Evolutionary conservation across 2,113 vertebrate species (phyloP).

Genomic region (Lasiurus borealis): DNA sequence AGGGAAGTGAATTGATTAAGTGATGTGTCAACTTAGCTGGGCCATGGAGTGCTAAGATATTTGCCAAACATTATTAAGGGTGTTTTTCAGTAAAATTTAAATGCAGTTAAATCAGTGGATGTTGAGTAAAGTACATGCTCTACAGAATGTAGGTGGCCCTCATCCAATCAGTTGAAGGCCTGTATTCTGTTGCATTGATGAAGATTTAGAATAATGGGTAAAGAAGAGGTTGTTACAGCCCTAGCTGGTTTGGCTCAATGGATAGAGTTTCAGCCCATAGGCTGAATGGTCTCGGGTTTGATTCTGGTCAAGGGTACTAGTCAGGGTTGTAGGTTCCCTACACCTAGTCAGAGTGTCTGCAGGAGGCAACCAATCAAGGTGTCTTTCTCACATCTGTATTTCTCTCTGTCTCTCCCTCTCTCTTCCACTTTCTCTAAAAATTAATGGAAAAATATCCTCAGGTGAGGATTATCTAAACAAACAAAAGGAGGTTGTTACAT

Average conservation of each 20-base stretch:
- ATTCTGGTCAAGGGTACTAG: too few relatives aligned
- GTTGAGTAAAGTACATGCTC: neutral
- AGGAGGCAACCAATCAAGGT: too few relatives aligned
- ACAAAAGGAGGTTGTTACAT: neutral
- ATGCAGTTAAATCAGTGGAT: neutral
- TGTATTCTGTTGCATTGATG: neutral
- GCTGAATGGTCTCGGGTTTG: too few relatives aligned
- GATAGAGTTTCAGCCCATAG: too few relatives aligned
- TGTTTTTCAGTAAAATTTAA: neutral
- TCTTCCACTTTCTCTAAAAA: too few relatives aligned
- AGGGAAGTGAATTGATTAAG: neutral
- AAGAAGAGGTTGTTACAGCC: neutral
- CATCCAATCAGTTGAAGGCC: neutral
- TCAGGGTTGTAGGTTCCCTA: too few relatives aligned
- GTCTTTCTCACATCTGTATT: too few relatives aligned
- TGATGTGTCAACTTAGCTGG: neutral
- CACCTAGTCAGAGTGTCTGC: too few relatives aligned
- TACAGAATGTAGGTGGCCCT: neutral
- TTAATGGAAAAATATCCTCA: too few relatives aligned
- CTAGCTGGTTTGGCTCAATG: too few relatives aligned
- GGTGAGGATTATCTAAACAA: too few relatives aligned
- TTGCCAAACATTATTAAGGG: neutral
- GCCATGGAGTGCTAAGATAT: neutral
- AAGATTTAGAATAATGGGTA: neutral
- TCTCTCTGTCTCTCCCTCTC: too few relatives aligned